These are phyloP conservation scores for Gallinago media DNA, from an alignment of 2,113 vertebrate genomes.

Conservation along the genomic window DNA sequence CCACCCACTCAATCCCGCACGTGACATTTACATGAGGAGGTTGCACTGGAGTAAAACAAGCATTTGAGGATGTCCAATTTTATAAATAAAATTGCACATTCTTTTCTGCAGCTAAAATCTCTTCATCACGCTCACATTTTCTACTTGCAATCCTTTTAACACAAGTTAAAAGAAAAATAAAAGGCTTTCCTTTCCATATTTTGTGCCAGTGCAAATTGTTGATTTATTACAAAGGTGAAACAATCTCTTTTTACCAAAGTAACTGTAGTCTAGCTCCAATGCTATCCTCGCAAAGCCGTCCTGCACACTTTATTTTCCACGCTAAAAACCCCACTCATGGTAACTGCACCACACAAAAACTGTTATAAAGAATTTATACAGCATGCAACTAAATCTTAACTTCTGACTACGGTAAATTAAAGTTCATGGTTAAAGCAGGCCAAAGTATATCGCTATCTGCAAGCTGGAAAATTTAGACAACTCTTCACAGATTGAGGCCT, in stretches of 20 bases:
- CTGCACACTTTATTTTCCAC: not conserved
- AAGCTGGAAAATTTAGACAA: not conserved
- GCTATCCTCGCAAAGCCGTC: not conserved
- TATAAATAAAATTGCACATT: not conserved
- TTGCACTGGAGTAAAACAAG: not conserved
- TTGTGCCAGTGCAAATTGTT: not conserved
- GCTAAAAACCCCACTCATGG: not conserved
- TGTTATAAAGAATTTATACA: not conserved
- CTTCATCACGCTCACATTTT: not conserved
- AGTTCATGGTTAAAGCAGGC: not conserved
- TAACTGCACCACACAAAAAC: not conserved
- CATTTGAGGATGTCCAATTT: not conserved
- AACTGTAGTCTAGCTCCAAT: not conserved
- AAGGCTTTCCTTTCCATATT: not conserved
- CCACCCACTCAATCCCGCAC: not conserved
- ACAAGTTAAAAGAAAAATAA: not conserved
- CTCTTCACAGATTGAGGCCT: not conserved
- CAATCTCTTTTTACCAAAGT: not conserved
- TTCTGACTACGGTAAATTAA: slow-evolving; percentile 9
- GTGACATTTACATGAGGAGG: not conserved
- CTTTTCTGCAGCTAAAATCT: not conserved
- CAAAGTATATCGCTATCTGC: not conserved
- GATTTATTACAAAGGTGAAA: not conserved
- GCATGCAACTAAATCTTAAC: slow-evolving; percentile 2
- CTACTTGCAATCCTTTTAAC: not conserved